phyloP scores from a whole-genome alignment of 2,113 vertebrate species.

The Varanus salvator region DNA sequence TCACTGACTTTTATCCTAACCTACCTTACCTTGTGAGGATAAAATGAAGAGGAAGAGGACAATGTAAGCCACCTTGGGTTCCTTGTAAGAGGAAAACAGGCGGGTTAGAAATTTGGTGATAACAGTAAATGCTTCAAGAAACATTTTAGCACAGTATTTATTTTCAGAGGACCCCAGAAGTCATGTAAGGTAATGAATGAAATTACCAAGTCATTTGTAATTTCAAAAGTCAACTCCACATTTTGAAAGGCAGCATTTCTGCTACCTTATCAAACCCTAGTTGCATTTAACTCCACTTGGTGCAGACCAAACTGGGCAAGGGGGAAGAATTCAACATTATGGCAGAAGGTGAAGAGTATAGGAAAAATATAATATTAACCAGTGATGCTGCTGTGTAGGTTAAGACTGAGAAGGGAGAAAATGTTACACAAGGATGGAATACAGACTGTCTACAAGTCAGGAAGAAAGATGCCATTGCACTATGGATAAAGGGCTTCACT shows the following conservation, averaged over 20 bases:
- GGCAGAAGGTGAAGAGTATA: not conserved
- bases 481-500: not conserved
- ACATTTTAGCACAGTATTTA: not conserved
- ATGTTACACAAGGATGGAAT: not conserved
- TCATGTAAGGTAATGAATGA: not conserved
- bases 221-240: too few relatives aligned
- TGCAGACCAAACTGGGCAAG: not conserved
- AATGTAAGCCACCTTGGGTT: too few relatives aligned
- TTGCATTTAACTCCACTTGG: constrained; percentile 27
- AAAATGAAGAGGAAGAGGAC: too few relatives aligned
- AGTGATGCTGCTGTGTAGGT: not conserved
- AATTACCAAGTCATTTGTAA: not conserved
- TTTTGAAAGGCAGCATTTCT: not conserved
- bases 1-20: too few relatives aligned
- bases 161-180: not conserved
- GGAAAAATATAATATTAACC: not conserved
- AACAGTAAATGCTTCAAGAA: not conserved
- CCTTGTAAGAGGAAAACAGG: too few relatives aligned
- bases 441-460: not conserved
- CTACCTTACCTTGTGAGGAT: too few relatives aligned
- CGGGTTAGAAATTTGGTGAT: too few relatives aligned
- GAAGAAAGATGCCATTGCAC: not conserved
- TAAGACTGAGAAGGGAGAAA: not conserved
- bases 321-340: not conserved
- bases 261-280: not conserved